Base-by-base conservation (phyloP, 2,888 invertebrate species). In the Drosophila mercatorum region DNA sequence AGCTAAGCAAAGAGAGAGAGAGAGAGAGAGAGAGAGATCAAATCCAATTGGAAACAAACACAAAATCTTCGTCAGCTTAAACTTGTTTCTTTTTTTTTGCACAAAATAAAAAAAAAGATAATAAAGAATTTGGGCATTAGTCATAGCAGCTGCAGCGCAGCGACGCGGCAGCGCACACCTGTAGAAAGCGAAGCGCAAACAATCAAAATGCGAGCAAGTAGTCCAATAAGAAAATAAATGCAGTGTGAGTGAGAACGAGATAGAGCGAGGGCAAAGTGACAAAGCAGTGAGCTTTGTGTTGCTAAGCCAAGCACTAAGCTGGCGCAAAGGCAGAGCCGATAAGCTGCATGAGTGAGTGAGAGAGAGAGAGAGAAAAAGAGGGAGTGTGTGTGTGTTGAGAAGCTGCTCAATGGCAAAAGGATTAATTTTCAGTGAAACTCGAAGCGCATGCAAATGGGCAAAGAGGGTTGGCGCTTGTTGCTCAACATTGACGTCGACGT, bases 131-230 rank as follows among this genome's bases (percentile, higher is more conserved):
- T 71, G 56, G 70, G 63, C 71, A 89, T 85, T 78, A 85, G 86
- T 91, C 90, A 89, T 75, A 72, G 74, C 53, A 31, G 74, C 56
- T 43, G 59, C 57, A 53, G 65, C 72, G 55, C 57, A 53, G 65
- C 72, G 55, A 34, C 53, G 61, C 31, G 49, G 10, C 76, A 14
- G 49, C 17, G 75, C 85, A 87, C 83, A 84, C 90, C 88, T 89
- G 90, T 88, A 80, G 83, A 89, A 82, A 85, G 90, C 75, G 68
- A 76, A 70, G 59, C 44, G 62, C 75, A 72, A 72, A 81, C 75
- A 87, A 85, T 68, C 63, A 77, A 77, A 75, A 51, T 43, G 46
- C 26, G 22, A 43, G 55, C 46, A 58, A 58, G 62, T 31, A 57
- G 51, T 69, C 58, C 59, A 80, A 80, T 80, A 67, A 61, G 70